Conservation (phyloP, 1,140 invertebrate species). For the Drosophila erecta region DNA sequence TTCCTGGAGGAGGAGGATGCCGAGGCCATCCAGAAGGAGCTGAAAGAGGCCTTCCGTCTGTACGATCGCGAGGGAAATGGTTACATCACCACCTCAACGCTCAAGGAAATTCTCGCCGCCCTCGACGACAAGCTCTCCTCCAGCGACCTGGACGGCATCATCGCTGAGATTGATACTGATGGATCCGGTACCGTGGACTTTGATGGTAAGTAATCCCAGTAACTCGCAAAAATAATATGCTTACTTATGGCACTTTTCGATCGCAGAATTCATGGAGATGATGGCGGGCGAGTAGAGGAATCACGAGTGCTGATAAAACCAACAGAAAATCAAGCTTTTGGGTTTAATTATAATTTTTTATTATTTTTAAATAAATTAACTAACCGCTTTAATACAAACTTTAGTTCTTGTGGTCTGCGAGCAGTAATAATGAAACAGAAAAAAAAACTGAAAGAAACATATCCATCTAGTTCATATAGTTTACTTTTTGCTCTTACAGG, state of each 20-base stretch:
- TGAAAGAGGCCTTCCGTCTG: slow-evolving; percentile 95
- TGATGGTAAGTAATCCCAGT: slow-evolving; percentile 87
- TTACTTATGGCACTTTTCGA: slow-evolving; percentile 37
- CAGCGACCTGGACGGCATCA: slow-evolving; percentile 94
- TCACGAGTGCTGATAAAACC: slow-evolving; percentile 38
- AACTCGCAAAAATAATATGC: neutral
- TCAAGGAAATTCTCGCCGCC: slow-evolving; percentile 95
- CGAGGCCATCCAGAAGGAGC: slow-evolving; percentile 96
- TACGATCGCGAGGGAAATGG: slow-evolving; percentile 94
- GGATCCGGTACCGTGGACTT: slow-evolving; percentile 96
- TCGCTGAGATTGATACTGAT: slow-evolving; percentile 97
- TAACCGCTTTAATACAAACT: slow-evolving; percentile 75
- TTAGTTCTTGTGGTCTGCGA: slow-evolving; percentile 59
- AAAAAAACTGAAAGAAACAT: slow-evolving; percentile 38
- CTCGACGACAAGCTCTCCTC: slow-evolving; percentile 95
- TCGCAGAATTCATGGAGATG: slow-evolving; percentile 93
- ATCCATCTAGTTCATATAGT: slow-evolving; percentile 16
- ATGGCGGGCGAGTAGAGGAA: slow-evolving; percentile 89
- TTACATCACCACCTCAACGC: slow-evolving; percentile 95
- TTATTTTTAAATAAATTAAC: slow-evolving; percentile 80
- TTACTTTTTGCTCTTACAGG: slow-evolving; percentile 27
- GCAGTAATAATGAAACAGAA: slow-evolving; percentile 51
- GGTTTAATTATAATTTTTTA: slow-evolving; percentile 75
- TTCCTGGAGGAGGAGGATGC: slow-evolving; percentile 96
- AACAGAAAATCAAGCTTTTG: slow-evolving; percentile 44